These are phyloP conservation scores for Entomobrya proxima DNA, from an alignment of 2,888 invertebrate species.

Conservation along the genomic window DNA sequence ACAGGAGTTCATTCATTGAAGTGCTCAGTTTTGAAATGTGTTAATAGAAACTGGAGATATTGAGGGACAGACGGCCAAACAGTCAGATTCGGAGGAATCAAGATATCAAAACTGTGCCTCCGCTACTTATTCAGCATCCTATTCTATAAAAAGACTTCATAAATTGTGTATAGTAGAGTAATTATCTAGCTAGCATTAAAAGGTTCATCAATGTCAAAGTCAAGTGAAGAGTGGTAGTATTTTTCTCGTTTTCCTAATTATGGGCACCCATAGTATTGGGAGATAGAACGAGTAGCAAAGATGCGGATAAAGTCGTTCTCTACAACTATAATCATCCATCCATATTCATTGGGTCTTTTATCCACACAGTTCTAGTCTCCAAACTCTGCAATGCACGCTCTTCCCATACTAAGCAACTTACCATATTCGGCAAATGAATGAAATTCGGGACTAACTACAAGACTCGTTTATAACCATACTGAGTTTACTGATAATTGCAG, in stretches of 20 bases:
- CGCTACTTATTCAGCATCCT: not conserved
- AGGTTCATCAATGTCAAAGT: conserved; percentile 57
- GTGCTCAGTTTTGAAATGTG: no score
- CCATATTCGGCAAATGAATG: not conserved
- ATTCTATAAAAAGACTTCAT: conserved; percentile 30
- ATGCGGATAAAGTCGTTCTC: not conserved
- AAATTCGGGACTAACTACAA: not conserved
- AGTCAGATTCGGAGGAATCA: no score
- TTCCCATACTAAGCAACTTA: not conserved
- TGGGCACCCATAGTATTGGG: not conserved
- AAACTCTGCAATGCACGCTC: not conserved
- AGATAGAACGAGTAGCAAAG: not conserved
- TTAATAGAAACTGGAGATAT: no score
- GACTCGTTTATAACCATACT: not conserved
- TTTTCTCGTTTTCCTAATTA: conserved; percentile 19
- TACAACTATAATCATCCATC: not conserved
- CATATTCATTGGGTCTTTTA: not conserved
- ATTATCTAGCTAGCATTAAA: conserved; percentile 30
- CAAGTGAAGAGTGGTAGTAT: conserved; percentile 26
- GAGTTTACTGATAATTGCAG: not conserved
- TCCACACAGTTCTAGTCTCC: not conserved
- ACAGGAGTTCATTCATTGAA: no score
- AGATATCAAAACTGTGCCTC: no score
- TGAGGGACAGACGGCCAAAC: no score
- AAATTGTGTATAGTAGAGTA: not conserved